Percentiles rank a stretch among this genome's conserved stretches.
Conservation (phyloP, 2,888 invertebrate species). For the Amphimallon solstitiale region DNA sequence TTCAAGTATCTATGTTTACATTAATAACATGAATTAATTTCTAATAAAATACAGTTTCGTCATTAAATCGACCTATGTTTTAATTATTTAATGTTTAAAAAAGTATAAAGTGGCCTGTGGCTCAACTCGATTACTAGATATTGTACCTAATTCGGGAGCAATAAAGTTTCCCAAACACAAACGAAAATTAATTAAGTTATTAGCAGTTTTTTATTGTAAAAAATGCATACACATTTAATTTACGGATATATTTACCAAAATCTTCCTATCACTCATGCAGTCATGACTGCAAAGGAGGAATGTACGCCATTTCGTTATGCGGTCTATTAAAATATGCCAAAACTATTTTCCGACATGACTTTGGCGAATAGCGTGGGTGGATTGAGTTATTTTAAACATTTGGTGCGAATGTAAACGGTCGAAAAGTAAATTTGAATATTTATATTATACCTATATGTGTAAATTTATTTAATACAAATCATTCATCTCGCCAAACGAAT, state of each 20-base stretch:
- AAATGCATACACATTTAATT: neutral
- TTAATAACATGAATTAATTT: too few species aligned
- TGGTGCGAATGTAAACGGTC: conserved; percentile 29
- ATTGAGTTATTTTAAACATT: conserved; percentile 28
- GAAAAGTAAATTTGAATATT: conserved; percentile 30
- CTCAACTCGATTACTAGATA: too few species aligned
- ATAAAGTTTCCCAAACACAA: neutral
- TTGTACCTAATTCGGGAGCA: too few species aligned
- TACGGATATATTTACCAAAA: neutral
- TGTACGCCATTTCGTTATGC: conserved; percentile 5
- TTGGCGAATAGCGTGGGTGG: conserved; percentile 29
- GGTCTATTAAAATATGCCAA: conserved; percentile 36
- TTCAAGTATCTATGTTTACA: too few species aligned
- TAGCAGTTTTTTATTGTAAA: too few species aligned
- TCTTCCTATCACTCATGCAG: neutral
- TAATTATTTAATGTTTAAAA: too few species aligned
- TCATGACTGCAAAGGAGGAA: conserved; percentile 1
- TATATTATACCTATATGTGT: neutral
- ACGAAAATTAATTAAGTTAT: too few species aligned
- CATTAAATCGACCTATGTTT: too few species aligned
- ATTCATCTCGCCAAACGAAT: neutral
- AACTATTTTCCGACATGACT: conserved; percentile 37
- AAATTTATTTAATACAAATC: neutral
- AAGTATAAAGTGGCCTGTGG: too few species aligned
- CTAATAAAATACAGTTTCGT: too few species aligned